Evolutionary conservation across 1,140 invertebrate species (phyloP).

Genomic region (Bombus haemorrhoidalis): DNA sequence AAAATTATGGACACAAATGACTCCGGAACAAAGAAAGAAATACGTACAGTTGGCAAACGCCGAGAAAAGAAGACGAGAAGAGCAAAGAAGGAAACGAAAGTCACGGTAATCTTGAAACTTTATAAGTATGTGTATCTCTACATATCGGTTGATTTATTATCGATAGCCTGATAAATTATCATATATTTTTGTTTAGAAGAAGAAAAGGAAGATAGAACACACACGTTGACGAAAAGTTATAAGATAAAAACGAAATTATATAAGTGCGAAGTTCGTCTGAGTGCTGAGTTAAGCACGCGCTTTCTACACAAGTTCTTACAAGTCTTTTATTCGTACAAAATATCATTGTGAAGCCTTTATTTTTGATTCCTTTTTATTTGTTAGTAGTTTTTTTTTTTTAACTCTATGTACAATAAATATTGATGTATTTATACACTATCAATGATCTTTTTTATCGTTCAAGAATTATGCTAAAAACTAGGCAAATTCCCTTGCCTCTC

Average conservation of each 20-base stretch:
- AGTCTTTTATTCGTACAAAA: slow-evolving; percentile 1
- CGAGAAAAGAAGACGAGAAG: slow-evolving; percentile 72
- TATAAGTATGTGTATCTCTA: no score
- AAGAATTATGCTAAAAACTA: slow-evolving; percentile 76
- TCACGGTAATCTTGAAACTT: slow-evolving; percentile 17
- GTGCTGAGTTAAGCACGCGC: neutral
- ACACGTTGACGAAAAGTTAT: neutral
- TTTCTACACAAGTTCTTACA: neutral
- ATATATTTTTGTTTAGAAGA: neutral
- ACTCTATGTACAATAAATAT: slow-evolving; percentile 84
- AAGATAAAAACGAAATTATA: slow-evolving; percentile 1
- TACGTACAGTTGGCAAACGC: slow-evolving; percentile 77
- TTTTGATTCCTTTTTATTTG: slow-evolving; percentile 81
- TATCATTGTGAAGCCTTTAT: slow-evolving; percentile 50
- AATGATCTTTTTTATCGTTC: slow-evolving; percentile 77
- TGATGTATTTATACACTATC: slow-evolving; percentile 82
- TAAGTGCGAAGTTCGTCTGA: neutral
- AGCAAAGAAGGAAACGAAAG: slow-evolving; percentile 39
- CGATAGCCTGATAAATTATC: neutral
- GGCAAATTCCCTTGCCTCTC: slow-evolving; percentile 61
- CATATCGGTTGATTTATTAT: no score
- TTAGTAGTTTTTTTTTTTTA: slow-evolving; percentile 80
- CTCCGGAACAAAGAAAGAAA: slow-evolving; percentile 71
- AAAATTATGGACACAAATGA: slow-evolving; percentile 74
- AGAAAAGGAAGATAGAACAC: neutral